A percentile compares a stretch with the other conserved stretches of the same genome.
Evolutionary conservation across 2,113 vertebrate species (phyloP).

Genomic region (Anguilla rostrata): DNA sequence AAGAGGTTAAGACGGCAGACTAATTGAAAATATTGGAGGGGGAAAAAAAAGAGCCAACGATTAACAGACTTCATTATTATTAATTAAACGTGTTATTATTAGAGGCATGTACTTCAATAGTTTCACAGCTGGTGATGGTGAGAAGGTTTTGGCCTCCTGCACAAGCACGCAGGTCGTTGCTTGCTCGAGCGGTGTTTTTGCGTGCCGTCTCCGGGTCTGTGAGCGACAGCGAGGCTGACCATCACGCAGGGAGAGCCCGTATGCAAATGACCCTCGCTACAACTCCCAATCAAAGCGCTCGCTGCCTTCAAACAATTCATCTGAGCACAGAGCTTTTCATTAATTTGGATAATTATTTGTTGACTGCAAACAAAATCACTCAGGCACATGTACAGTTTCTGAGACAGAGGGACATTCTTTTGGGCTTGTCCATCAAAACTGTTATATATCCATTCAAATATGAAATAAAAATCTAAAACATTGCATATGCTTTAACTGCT

Average conservation of each 20-base stretch:
- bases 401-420: not conserved
- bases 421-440: no score
- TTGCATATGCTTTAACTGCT: no score
- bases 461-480: no score
- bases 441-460: no score
- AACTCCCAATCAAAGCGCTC: not conserved
- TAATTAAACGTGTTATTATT: slow-evolving; percentile 5
- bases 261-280: not conserved
- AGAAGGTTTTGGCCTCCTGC: not conserved
- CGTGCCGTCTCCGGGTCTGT: not conserved
- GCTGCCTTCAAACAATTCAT: not conserved
- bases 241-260: not conserved
- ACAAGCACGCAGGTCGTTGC: not conserved
- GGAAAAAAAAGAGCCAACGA: not conserved
- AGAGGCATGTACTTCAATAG: not conserved
- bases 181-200: not conserved
- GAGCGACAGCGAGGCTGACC: not conserved
- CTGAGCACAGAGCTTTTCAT: not conserved
- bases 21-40: not conserved
- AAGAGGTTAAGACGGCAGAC: not conserved
- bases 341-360: not conserved
- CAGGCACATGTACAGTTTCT: not conserved
- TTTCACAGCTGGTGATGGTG: not conserved
- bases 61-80: not conserved
- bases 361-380: not conserved